A percentile compares a stretch with the other conserved stretches of the same genome.
phyloP scores from a whole-genome alignment of 2,113 vertebrate species.

The Microtus pennsylvanicus region DNA sequence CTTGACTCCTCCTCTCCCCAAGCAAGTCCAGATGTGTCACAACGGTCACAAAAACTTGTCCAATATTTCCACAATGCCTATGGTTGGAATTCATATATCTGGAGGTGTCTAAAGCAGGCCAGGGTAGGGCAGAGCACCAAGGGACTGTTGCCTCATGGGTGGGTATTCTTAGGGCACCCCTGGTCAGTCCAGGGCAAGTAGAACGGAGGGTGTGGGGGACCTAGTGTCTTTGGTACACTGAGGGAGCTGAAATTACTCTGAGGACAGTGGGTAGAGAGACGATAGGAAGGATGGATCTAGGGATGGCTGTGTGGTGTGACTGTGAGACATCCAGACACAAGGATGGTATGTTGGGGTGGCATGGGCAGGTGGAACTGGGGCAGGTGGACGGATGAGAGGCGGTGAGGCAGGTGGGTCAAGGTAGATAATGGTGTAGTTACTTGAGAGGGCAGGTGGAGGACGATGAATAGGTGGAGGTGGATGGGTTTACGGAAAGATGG shows the following conservation, averaged over 20 bases:
- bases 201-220: background rate
- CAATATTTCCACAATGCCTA: background rate
- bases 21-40: background rate
- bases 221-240: background rate
- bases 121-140: background rate
- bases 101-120: background rate
- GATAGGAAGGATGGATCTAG: background rate
- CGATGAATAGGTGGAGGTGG: background rate
- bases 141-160: too few species aligned
- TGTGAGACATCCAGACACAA: background rate
- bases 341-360: background rate
- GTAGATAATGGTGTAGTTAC: too few species aligned
- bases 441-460: too few species aligned
- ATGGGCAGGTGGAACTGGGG: background rate
- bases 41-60: background rate
- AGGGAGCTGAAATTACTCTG: background rate
- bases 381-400: background rate
- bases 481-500: background rate
- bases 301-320: background rate
- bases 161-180: background rate
- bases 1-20: background rate
- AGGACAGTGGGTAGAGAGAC: background rate
- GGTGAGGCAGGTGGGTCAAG: background rate
- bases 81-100: background rate
- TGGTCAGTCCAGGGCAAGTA: background rate